Base-by-base conservation (phyloP, 1,140 invertebrate species). In the Brachionus koreanus region DNA sequence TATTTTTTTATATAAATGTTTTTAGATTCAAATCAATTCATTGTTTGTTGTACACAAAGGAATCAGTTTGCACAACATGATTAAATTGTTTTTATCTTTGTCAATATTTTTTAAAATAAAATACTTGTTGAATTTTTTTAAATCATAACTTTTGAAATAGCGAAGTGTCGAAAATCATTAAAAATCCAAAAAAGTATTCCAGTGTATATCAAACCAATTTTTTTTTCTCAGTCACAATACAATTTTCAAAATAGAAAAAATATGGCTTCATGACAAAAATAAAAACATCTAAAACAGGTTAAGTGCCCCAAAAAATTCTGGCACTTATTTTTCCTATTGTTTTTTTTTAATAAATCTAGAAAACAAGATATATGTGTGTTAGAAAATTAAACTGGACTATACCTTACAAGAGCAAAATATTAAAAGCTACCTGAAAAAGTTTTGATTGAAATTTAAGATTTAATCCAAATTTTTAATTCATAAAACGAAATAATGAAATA, bases 11-110 rank as follows among this genome's bases (percentile, higher is more conserved):
- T 2, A 29, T 3, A 29, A 23, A 23, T 46, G 2, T 74, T 29
- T 25, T 46, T 29, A 74, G 69, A 46, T 74, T 74, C 19, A 74
- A 74, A 74, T n/a, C 69, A 74, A 74, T 74, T 46, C 69, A 74
- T 29, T 74, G 69, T 39, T n/a, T 23, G 19, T 74, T 74, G 25
- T 49, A 74, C 7, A 10, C 42, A 25, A 74, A 74, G 12, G 39
- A 74, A 23, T 9, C 39, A 46, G n/a, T n/a, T 74, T 74, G 69
- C 23, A 39, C 3, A 42, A 3, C 16, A n/a, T 65, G 0, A 65
- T 65, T n/a, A n/a, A n/a, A n/a, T 10, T 57, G 19, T 57, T 57
- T 57, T 5, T 10, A 19, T 57, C 19, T 57, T 10, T 1, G 19
- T 57, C 2, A 57, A 19, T 19, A 57, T 57, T 57, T 57, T 19